Evolutionary conservation across 2,888 invertebrate species (phyloP).

Genomic region (Rotaria sp.): DNA sequence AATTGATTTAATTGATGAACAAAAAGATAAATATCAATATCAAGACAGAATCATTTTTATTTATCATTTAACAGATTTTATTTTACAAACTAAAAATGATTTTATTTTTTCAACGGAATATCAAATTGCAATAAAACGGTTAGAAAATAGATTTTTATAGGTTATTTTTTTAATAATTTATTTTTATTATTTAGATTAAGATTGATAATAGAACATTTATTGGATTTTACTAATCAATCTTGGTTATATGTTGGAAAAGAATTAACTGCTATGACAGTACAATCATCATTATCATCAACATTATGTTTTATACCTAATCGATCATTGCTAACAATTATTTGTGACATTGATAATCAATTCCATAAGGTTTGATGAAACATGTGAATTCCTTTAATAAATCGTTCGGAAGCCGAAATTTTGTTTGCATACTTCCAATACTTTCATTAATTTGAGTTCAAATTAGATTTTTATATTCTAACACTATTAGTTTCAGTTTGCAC

Average conservation of each 20-base stretch:
- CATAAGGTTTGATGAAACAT: neutral
- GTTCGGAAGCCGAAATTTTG: too few species aligned
- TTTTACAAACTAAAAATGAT: neutral
- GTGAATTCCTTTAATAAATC: neutral
- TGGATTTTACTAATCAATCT: neutral
- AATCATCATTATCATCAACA: neutral
- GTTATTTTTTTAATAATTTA: neutral
- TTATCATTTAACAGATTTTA: conserved; percentile 12
- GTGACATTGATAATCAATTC: neutral
- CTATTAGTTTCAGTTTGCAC: too few species aligned
- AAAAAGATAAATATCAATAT: neutral
- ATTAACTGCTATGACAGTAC: neutral
- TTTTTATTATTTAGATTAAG: neutral
- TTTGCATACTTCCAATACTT: too few species aligned
- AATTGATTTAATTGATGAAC: conserved; percentile 5
- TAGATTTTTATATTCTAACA: too few species aligned
- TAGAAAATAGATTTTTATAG: neutral
- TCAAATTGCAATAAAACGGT: neutral
- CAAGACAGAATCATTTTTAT: neutral
- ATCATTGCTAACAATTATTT: neutral
- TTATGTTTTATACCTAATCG: neutral
- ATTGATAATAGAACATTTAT: neutral
- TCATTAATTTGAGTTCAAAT: too few species aligned
- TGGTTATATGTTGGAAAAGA: conserved; percentile 6
- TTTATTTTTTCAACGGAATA: neutral